A percentile compares a stretch with the other conserved stretches of the same genome.
Conservation (phyloP, 2,888 invertebrate genomes). For the Mycalesis mineus region DNA sequence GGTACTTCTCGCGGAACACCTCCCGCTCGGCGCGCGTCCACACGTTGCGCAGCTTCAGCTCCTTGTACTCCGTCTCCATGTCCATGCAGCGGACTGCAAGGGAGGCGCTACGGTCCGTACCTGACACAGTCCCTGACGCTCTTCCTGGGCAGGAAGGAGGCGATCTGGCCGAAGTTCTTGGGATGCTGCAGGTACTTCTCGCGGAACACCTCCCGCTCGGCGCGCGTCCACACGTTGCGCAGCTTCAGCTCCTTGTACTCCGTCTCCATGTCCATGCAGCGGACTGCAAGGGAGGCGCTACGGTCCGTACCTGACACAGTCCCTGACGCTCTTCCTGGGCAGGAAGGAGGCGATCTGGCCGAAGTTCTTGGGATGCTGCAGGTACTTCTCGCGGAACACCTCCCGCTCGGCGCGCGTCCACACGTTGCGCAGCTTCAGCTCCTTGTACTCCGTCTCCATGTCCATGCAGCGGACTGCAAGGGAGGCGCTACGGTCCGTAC, state of each 20-base stretch:
- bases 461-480: constrained; percentile 84
- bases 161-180: constrained; percentile 97
- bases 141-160: constrained; percentile 94
- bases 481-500: constrained; percentile 70
- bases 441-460: constrained; percentile 89
- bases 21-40: constrained; percentile 96
- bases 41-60: constrained; percentile 89
- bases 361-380: constrained; percentile 99
- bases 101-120: constrained; percentile 70
- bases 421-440: constrained; percentile 89
- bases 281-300: constrained; percentile 68
- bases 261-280: constrained; percentile 87
- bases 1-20: constrained; percentile 94
- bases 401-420: constrained; percentile 96
- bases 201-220: constrained; percentile 93
- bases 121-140: constrained; percentile 97
- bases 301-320: constrained; percentile 93
- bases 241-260: constrained; percentile 90
- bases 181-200: constrained; percentile 98
- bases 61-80: constrained; percentile 89
- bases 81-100: constrained; percentile 84
- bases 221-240: constrained; percentile 93
- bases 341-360: constrained; percentile 94
- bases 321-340: constrained; percentile 94
- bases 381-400: constrained; percentile 94